Conservation (phyloP, 2,888 invertebrate species). For the Endomychus coccineus region DNA sequence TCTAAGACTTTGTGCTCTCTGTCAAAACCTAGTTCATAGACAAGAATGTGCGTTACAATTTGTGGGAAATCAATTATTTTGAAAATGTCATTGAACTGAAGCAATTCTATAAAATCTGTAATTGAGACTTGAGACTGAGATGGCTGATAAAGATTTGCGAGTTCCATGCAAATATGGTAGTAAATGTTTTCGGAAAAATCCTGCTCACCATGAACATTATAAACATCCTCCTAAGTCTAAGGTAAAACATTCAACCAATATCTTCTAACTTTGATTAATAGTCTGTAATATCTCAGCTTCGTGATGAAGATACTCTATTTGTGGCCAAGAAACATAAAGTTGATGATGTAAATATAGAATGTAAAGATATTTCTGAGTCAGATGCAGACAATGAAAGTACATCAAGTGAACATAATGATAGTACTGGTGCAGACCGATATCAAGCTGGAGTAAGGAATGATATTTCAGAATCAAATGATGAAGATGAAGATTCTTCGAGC, state of each 20-base stretch:
- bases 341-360: constrained; percentile 3
- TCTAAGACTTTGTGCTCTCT: too few species aligned
- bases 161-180: constrained; percentile 67
- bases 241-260: constrained; percentile 5
- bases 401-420: background rate
- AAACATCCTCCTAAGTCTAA: constrained; percentile 55
- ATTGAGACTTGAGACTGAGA: too few species aligned
- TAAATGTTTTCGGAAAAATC: constrained; percentile 77
- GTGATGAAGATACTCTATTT: constrained; percentile 1
- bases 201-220: constrained; percentile 62
- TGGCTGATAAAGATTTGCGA: constrained; percentile 43
- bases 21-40: too few species aligned
- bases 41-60: too few species aligned
- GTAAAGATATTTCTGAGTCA: background rate
- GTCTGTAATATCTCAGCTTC: constrained; percentile 8
- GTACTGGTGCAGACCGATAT: background rate
- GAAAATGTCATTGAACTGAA: too few species aligned
- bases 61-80: too few species aligned
- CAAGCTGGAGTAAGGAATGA: constrained; percentile 18
- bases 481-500: too few species aligned
- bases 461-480: constrained; percentile 24
- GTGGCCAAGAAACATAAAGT: constrained; percentile 6
- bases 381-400: constrained; percentile 10
- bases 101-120: too few species aligned
- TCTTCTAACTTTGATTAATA: background rate